A percentile compares a stretch with the other conserved stretches of the same genome.
Conservation (phyloP, 92 coral and sea anemone species). For the Isaurus tuberculatus region DNA sequence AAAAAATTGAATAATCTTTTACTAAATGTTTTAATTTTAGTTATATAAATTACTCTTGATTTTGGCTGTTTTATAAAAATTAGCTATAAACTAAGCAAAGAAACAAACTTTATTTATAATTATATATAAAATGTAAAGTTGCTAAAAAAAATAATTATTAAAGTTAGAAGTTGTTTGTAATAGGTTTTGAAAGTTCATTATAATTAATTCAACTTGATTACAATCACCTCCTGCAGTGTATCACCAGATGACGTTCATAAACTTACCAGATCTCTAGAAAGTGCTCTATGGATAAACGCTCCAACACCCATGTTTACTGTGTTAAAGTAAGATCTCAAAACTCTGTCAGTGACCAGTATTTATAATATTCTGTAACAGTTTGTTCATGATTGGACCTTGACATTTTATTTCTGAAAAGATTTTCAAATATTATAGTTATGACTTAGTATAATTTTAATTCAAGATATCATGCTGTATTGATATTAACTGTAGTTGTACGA, state of each 20-base stretch:
- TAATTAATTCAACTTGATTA: not conserved
- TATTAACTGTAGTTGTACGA: too few relatives aligned
- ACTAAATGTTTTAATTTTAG: too few relatives aligned
- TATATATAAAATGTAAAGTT: not conserved
- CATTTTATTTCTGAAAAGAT: too few relatives aligned
- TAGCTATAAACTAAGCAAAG: not conserved
- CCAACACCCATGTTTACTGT: conserved; percentile 92
- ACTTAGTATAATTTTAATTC: too few relatives aligned
- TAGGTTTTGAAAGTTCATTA: not conserved
- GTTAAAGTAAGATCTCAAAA: conserved; percentile 69
- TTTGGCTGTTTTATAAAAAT: too few relatives aligned
- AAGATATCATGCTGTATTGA: too few relatives aligned
- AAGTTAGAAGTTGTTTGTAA: not conserved
- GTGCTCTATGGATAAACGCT: conserved; percentile 84
- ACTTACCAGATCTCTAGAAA: conserved; percentile 79
- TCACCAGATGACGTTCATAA: conserved; percentile 69
- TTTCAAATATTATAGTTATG: too few relatives aligned
- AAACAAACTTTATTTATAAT: not conserved
- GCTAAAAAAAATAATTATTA: not conserved
- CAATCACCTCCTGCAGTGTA: conserved; percentile 61
- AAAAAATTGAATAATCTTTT: too few relatives aligned
- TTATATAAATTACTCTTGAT: too few relatives aligned
- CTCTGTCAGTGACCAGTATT: not conserved
- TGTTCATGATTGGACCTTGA: too few relatives aligned
- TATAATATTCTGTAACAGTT: not conserved